Conservation (phyloP, 2,888 invertebrate genomes). For the Cactoblastis cactorum region DNA sequence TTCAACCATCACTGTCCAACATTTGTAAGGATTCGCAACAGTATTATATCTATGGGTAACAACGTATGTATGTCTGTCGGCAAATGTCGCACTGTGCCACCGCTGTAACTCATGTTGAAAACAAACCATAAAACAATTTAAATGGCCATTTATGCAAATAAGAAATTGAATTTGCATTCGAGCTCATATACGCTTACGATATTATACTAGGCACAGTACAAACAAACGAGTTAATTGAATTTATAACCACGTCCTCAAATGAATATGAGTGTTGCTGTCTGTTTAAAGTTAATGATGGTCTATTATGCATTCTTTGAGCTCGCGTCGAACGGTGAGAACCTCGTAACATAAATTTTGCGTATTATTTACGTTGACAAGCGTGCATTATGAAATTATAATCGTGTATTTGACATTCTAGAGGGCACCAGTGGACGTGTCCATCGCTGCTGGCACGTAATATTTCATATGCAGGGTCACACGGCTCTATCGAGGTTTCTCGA, state of each 20-base stretch:
- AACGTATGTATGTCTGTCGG: slow-evolving; percentile 11
- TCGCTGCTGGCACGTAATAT: slow-evolving; percentile 38
- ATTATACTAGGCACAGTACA: slow-evolving; percentile 41
- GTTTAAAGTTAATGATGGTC: slow-evolving; percentile 39
- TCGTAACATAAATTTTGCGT: slow-evolving; percentile 79
- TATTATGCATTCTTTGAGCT: slow-evolving; percentile 68
- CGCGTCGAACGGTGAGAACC: slow-evolving; percentile 71
- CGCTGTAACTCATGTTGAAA: slow-evolving; percentile 25
- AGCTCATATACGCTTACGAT: slow-evolving; percentile 52
- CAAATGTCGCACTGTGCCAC: slow-evolving; percentile 14
- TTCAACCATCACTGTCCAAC: slow-evolving; percentile 2
- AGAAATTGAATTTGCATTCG: slow-evolving; percentile 54
- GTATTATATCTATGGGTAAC: slow-evolving; percentile 2
- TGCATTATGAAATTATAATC: slow-evolving; percentile 78
- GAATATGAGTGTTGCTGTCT: slow-evolving; percentile 65
- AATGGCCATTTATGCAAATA: slow-evolving; percentile 59
- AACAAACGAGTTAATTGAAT: slow-evolving; percentile 68
- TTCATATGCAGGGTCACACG: slow-evolving; percentile 30
- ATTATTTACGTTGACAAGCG: slow-evolving; percentile 76
- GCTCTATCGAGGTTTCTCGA: slow-evolving; percentile 17
- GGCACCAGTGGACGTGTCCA: slow-evolving; percentile 55
- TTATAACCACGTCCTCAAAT: slow-evolving; percentile 73
- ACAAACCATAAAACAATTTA: slow-evolving; percentile 51
- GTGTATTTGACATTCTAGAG: slow-evolving; percentile 61
- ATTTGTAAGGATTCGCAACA: slow-evolving; percentile 6